Percentiles rank a stretch among this genome's conserved stretches.
Conservation (phyloP, 2,888 invertebrate species). For the Philhelius pedissequus region DNA sequence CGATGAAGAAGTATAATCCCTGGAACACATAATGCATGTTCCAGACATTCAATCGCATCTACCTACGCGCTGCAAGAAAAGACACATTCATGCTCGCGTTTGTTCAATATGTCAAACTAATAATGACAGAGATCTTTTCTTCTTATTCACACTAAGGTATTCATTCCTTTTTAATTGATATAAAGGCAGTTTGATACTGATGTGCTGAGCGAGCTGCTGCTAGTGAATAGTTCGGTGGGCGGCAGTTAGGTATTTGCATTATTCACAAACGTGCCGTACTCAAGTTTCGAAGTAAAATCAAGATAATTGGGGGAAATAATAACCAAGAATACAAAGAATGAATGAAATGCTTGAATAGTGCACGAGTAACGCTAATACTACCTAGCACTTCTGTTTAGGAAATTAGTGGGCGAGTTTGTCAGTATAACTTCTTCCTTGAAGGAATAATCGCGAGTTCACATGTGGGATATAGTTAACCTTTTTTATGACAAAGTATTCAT, state of each 20-base stretch:
- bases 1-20: slow-evolving; percentile 66
- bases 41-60: neutral
- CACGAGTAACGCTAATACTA: neutral
- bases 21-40: slow-evolving; percentile 33
- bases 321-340: neutral
- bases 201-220: neutral
- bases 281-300: neutral
- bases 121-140: neutral
- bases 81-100: slow-evolving; percentile 23
- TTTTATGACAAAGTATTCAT: neutral
- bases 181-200: neutral
- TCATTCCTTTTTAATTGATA: neutral
- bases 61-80: neutral
- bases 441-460: neutral
- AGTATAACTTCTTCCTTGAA: neutral
- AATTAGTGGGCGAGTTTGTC: neutral
- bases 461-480: neutral
- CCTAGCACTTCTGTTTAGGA: neutral
- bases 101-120: slow-evolving; percentile 10
- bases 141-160: too few species aligned
- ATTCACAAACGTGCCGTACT: neutral
- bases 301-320: neutral
- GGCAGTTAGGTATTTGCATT: neutral
- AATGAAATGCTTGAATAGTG: neutral
- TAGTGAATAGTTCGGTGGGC: slow-evolving; percentile 6